Evolutionary conservation across 2,888 invertebrate genomes (phyloP), one percentile per base, ranked within the genome.

Genomic region (Hofmannophila pseudospretella): DNA sequence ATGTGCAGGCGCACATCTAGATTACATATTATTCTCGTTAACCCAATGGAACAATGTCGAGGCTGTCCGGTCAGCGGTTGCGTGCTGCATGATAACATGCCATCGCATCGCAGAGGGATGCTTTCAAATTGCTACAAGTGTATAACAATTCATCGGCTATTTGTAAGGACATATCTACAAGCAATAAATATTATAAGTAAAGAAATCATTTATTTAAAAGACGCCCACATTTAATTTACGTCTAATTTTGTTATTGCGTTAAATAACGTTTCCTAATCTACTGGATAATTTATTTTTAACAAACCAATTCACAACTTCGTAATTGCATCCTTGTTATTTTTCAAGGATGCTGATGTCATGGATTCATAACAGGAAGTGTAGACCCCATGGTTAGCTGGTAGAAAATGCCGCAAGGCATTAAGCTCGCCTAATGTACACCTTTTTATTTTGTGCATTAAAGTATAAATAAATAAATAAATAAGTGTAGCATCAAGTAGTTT

Each of bases 21-120:
- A 57, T 62, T 55, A n/a, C n/a, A n/a, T n/a, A 62, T 60, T 62
- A 63, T 66, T 64, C 61, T 62, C 56, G 60, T 51, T 58, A 59
- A 63, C 48, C 55, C 58, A 62, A 49, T 55, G 62, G 60, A 63
- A 65, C 63, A 58, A 67, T 63, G 60, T 60, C 64, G 60, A 62
- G 62, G 67, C 45, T 60, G 58, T 54, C 59, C 54, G 55, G 61
- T 47, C 53, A 47, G 41, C 42, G 51, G 42, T 63, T 58, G 64
- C 67, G 59, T 63, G 65, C 39, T 51, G 63, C 57, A 60, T 63
- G 55, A 30, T 22, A 35, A 35, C 16, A 29, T 14, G 4, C 12
- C 12, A 16, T 20, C 28, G 44, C 50, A 47, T 50, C 43, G 41
- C 3, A 19, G 19, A 19, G 3, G 19, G 46, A 50, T 37, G 41